Percentiles rank a stretch among this genome's conserved stretches.
phyloP scores from a whole-genome alignment of 2,888 invertebrate genomes.

The Spisula subtruncata region DNA sequence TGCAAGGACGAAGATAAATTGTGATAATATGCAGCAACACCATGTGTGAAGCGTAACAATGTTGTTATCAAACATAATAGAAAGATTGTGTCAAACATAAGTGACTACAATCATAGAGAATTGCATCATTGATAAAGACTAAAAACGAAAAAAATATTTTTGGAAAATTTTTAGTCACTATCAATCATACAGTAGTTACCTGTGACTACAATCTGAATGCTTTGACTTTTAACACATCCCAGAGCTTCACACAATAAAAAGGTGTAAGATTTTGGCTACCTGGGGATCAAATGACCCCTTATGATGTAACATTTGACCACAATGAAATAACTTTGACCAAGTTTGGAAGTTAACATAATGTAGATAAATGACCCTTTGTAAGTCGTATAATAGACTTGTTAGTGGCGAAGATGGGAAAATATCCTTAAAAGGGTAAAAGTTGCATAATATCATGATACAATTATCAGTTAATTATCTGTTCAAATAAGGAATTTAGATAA shows the following conservation, averaged over 20 bases:
- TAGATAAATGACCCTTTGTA: background rate
- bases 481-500: slow-evolving; percentile 1
- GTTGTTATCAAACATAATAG: too few species aligned
- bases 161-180: too few species aligned
- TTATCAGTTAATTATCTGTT: background rate
- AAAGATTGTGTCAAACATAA: too few species aligned
- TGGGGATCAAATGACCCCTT: background rate
- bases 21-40: too few species aligned
- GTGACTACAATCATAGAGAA: too few species aligned
- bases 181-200: too few species aligned
- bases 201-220: too few species aligned
- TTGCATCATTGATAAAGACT: too few species aligned
- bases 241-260: background rate
- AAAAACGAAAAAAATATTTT: too few species aligned
- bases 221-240: too few species aligned
- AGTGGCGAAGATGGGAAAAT: background rate
- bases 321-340: background rate
- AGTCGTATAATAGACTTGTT: background rate
- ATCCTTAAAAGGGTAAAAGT: background rate
- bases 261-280: background rate
- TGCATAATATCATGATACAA: background rate
- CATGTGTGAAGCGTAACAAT: too few species aligned
- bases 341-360: background rate
- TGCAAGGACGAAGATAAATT: too few species aligned
- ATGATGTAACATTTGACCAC: background rate